Percentiles rank a stretch among this genome's conserved stretches.
Evolutionary conservation across 1,140 invertebrate species (phyloP).

Genomic region (Dreissena rostriformis): DNA sequence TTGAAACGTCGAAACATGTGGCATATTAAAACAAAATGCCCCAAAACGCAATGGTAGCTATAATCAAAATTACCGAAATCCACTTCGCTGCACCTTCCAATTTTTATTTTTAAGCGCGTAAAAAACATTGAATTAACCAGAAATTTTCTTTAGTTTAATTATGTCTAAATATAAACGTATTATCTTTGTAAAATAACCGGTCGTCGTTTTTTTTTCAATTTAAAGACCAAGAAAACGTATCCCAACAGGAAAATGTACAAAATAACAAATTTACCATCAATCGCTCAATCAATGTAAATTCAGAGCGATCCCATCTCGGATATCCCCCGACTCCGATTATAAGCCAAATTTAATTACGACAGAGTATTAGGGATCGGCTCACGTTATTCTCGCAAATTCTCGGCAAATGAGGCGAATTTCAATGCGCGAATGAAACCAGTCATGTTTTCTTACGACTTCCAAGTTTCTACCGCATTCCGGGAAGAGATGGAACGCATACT

Average conservation of each 20-base stretch:
- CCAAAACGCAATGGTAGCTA: too few species aligned
- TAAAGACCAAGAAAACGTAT: too few species aligned
- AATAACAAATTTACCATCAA: conserved; percentile 55
- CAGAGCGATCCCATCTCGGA: conserved; percentile 18
- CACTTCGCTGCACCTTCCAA: too few species aligned
- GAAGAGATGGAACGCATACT: neutral
- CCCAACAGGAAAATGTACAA: neutral
- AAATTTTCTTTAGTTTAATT: too few species aligned
- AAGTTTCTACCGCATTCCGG: neutral
- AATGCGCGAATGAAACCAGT: conserved; percentile 8
- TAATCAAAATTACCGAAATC: too few species aligned
- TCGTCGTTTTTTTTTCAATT: too few species aligned
- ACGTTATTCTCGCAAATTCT: conserved; percentile 27
- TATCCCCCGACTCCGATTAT: conserved; percentile 47
- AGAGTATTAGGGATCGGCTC: conserved; percentile 23
- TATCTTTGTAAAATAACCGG: too few species aligned
- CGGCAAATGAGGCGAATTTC: conserved; percentile 33
- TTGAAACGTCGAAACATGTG: too few species aligned
- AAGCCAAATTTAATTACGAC: conserved; percentile 50
- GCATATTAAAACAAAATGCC: too few species aligned
- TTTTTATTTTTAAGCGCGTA: too few species aligned
- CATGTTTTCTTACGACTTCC: neutral
- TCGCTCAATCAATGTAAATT: conserved; percentile 52
- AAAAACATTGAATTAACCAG: too few species aligned
- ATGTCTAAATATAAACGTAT: too few species aligned